Conservation (phyloP, 2,797 vertebrate genomes). For the Sebastes nivosus region DNA sequence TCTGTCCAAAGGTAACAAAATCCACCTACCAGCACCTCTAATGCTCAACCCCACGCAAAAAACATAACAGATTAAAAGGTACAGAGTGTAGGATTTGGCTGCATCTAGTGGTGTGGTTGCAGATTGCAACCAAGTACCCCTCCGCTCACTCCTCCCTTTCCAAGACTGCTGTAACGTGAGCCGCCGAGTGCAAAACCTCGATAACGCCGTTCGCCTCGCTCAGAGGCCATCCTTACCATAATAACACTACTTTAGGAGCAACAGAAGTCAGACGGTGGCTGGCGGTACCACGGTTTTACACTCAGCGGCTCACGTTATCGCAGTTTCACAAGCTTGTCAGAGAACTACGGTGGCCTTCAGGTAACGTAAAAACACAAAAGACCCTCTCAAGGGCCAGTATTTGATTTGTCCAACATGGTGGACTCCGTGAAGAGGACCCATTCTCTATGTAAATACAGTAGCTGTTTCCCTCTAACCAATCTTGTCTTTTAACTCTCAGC, state of each 20-base stretch:
- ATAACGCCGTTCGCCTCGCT: too few species aligned
- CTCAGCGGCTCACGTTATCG: accelerated
- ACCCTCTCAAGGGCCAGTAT: too few species aligned
- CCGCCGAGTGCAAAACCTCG: too few species aligned
- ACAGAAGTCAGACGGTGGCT: too few species aligned
- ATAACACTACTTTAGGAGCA: too few species aligned
- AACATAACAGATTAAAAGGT: background rate
- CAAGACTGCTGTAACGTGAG: too few species aligned
- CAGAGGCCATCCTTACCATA: too few species aligned
- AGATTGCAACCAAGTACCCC: background rate
- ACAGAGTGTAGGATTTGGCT: accelerated
- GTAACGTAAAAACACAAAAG: too few species aligned
- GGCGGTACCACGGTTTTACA: background rate
- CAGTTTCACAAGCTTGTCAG: background rate
- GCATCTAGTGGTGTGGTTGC: background rate
- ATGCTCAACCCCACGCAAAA: background rate
- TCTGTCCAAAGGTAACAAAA: background rate
- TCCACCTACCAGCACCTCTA: background rate
- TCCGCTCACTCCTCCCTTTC: background rate
- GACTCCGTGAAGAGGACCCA: background rate
- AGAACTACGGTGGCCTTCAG: too few species aligned
- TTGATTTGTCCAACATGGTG: background rate
- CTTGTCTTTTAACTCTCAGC: background rate
- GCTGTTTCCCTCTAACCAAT: background rate
- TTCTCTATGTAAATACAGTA: background rate